Base-by-base conservation (phyloP, 2,888 invertebrate genomes). In the Drosophila tanythrix region DNA sequence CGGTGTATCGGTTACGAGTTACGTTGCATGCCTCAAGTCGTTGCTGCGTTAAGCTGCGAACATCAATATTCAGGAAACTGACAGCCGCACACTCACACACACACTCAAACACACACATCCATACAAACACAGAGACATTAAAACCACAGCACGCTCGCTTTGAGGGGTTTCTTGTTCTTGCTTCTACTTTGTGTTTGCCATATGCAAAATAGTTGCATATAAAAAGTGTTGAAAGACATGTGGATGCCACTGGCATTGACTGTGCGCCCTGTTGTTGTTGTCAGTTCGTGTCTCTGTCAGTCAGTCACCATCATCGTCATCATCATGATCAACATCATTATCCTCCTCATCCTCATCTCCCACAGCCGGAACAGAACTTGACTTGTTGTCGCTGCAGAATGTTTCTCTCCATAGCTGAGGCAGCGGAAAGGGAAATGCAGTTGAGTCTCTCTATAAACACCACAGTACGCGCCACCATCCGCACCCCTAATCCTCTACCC, bases 341-440 rank as follows among this genome's bases (percentile, higher is more conserved):
- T n/a, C 40, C 33, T 38, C 52, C 43, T 56, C 52, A 10, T 27
- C 25, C 33, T 51, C 60, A 74, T 43, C 38, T 31, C 48, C 58
- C 64, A 33, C 79, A 85, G 82, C 90, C 89, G 92, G 91, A 92
- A 90, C 90, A 83, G 82, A 91, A 90, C 90, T 91, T 92, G 92
- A 92, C 92, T 91, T 90, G 72, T 70, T 67, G 46, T 46, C 46
- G 70, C 70, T 55, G 35, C 66, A 61, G 62, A 52, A 74, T 13
- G 46, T 50, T 58, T 50, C 33, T 56, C 29, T 51, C 29, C 35
- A 29, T 56, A 69, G 68, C 72, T 56, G 70, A 63, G 78, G 85
- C 83, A 88, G 76, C 90, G 90, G 90, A 90, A 90, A 76, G 89
- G 89, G 90, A 88, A 86, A 76, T 86, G 89, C 87, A 81, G 73